Evolutionary conservation across 2,888 invertebrate genomes (phyloP), one percentile per base, ranked within the genome.

Genomic region (Abrostola triplasia): DNA sequence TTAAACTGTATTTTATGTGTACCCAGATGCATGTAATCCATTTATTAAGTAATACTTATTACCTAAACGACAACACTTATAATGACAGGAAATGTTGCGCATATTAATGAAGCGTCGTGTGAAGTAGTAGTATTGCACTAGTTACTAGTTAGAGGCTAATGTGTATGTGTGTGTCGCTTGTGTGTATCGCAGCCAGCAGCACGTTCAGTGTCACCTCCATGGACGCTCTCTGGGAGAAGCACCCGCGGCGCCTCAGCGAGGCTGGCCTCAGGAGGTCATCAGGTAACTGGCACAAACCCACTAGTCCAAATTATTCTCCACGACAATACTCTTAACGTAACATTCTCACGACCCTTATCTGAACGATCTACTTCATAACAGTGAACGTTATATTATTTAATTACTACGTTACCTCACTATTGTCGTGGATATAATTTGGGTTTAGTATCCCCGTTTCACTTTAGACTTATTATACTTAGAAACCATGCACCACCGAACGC

Each of bases 201-300:
- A 93, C 95, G 79, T 92, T 93, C 94, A 95, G 95, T 92, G 92
- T 95, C 86, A 95, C 95, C 85, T 95, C 96, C 82, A 96, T 96
- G 96, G 97, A 97, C 90, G 95, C 96, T 82, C 95, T 97, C 66
- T 97, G 96, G 96, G 97, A 97, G 91, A 95, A 95, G 88, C 96
- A 96, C 84, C 96, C 96, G 80, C 96, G 97, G 83, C 96, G 96
- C 88, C 95, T 97, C 87, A 96, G 96, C 93, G 97, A 97, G 94
- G 97, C 97, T 82, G 97, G 97, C 86, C 95, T 97, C 79, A 95
- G 96, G 85, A 95, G 97, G 90, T 96, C 96, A 86, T 96, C 97
- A 96, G 97, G 97, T 97, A 96, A 93, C 77, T 79, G 70, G 79
- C 82, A 82, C 81, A 71, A 71, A 63, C 67, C 76, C 64, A 57